A percentile compares a stretch with the other conserved stretches of the same genome.
phyloP scores from a whole-genome alignment of 1,140 invertebrate species.

The Stratiolaelaps scimitus region DNA sequence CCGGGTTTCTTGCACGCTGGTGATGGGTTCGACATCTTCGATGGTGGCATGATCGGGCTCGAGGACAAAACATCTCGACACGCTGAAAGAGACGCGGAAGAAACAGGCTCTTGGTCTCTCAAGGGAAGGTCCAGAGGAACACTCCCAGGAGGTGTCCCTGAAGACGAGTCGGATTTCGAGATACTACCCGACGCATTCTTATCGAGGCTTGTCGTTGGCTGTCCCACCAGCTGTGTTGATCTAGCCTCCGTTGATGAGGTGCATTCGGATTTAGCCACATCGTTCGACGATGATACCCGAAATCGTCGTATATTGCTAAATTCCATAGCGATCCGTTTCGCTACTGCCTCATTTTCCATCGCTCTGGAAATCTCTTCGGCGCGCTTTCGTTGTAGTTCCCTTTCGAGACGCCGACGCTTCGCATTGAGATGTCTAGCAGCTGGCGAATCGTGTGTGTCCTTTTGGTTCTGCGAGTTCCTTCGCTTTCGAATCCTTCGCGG shows the following conservation, averaged over 20 bases:
- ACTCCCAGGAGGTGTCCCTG: not conserved
- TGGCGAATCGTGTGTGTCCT: too few species aligned
- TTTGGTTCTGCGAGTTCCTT: not conserved
- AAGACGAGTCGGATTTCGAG: not conserved
- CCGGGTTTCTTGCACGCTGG: too few species aligned
- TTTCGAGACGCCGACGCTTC: not conserved
- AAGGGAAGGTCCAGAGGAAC: not conserved
- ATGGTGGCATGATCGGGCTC: too few species aligned
- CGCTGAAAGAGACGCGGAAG: not conserved
- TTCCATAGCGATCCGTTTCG: conserved; percentile 1
- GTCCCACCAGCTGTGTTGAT: not conserved
- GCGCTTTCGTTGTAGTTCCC: not conserved
- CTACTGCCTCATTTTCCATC: not conserved
- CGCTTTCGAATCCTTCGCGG: too few species aligned
- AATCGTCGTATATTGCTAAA: conserved; percentile 5
- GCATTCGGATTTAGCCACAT: not conserved
- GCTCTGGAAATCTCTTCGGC: not conserved
- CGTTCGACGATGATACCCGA: not conserved
- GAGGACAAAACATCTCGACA: too few species aligned
- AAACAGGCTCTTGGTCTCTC: not conserved
- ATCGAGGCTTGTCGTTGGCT: not conserved
- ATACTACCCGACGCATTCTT: too few species aligned
- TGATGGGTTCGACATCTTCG: too few species aligned
- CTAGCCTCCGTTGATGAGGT: not conserved
- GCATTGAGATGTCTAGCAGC: too few species aligned